Percentiles rank a stretch among this genome's conserved stretches.
phyloP scores from a whole-genome alignment of 1,140 invertebrate genomes.

The Drosophila sechellia region DNA sequence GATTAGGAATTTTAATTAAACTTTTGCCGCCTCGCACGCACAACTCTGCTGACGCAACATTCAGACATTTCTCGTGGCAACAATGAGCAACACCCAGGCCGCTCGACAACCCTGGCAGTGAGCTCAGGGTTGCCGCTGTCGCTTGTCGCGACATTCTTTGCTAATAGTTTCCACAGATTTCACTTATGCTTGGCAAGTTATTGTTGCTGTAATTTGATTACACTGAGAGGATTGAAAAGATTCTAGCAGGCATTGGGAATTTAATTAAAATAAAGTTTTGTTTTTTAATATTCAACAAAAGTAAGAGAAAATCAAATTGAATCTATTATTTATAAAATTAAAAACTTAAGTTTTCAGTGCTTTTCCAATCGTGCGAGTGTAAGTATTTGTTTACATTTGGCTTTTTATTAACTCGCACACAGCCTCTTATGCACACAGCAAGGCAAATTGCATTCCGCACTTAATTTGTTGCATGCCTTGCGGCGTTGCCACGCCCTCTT shows the following conservation, averaged over 20 bases:
- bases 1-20: slow-evolving; percentile 84
- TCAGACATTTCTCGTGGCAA: slow-evolving; percentile 17
- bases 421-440: slow-evolving; percentile 3
- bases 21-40: slow-evolving; percentile 69
- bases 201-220: slow-evolving; percentile 3
- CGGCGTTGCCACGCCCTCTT: slow-evolving; percentile 27
- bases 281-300: background rate
- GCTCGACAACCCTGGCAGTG: slow-evolving; percentile 58
- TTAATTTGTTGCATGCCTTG: slow-evolving; percentile 76
- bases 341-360: background rate
- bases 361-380: slow-evolving; percentile 17
- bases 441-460: slow-evolving; percentile 64
- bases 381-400: slow-evolving; percentile 32
- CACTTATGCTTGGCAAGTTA: slow-evolving; percentile 32
- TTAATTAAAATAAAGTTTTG: background rate
- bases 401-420: slow-evolving; percentile 52
- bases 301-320: too few species aligned
- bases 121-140: slow-evolving; percentile 20
- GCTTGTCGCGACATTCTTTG: slow-evolving; percentile 65
- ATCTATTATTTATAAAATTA: too few species aligned
- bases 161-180: slow-evolving; percentile 70
- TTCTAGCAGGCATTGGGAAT: background rate
- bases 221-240: background rate
- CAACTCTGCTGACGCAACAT: slow-evolving; percentile 32
- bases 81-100: slow-evolving; percentile 39